Evolutionary conservation across 1,140 invertebrate genomes (phyloP).

Genomic region (Drosophila lini): DNA sequence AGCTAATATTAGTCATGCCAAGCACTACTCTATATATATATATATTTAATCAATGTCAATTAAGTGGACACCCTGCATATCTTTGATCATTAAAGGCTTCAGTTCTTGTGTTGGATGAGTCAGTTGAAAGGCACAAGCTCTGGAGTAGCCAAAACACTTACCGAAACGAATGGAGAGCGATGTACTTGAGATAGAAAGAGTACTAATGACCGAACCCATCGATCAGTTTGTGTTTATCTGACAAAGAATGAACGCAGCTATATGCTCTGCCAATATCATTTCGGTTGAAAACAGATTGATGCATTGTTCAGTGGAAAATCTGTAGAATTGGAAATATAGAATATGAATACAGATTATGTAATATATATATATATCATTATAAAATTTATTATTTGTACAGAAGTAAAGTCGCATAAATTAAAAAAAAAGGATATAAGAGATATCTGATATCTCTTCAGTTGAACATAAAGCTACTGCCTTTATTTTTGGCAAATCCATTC

Average conservation of each 20-base stretch:
- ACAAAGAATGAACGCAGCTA: slow-evolving; percentile 7
- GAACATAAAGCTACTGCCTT: too few relatives aligned
- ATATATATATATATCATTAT: background rate
- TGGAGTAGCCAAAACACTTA: slow-evolving; percentile 21
- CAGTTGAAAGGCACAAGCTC: slow-evolving; percentile 1
- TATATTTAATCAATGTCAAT: background rate
- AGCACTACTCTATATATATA: background rate
- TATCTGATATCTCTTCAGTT: too few relatives aligned
- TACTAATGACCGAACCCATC: slow-evolving; percentile 31
- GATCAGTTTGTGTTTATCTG: slow-evolving; percentile 18
- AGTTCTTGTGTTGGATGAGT: background rate
- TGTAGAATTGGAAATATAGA: background rate
- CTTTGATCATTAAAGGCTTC: background rate
- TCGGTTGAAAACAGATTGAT: slow-evolving; percentile 10
- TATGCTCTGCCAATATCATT: slow-evolving; percentile 16
- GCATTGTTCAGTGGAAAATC: background rate
- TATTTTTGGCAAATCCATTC: too few relatives aligned
- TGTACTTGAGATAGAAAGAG: slow-evolving; percentile 29
- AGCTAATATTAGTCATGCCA: background rate
- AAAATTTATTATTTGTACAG: too few relatives aligned
- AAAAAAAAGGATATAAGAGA: too few relatives aligned
- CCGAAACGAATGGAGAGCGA: slow-evolving; percentile 9
- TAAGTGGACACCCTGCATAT: slow-evolving; percentile 5
- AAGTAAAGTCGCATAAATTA: too few relatives aligned
- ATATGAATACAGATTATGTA: background rate